These are phyloP conservation scores for Wiebesia pumilae DNA, from an alignment of 1,140 invertebrate genomes.

Conservation along the genomic window DNA sequence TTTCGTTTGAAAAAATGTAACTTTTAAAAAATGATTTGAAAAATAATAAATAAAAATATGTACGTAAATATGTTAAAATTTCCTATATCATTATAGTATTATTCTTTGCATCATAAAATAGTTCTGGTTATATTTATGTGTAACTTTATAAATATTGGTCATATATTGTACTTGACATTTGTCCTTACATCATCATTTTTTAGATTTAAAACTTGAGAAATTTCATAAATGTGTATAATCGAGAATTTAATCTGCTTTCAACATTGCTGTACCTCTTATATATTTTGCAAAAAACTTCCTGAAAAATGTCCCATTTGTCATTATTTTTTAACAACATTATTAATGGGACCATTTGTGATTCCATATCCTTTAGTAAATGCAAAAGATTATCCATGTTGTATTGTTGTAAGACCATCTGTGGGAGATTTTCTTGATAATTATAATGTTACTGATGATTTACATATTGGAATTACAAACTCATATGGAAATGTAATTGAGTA, in stretches of 20 bases:
- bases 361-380: slow-evolving; percentile 68
- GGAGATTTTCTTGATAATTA: slow-evolving; percentile 68
- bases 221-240: slow-evolving; percentile 27
- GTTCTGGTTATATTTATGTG: too few species aligned
- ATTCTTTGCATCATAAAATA: background rate
- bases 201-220: background rate
- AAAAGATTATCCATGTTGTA: slow-evolving; percentile 56
- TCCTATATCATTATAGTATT: background rate
- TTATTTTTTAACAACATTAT: slow-evolving; percentile 54
- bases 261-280: slow-evolving; percentile 63
- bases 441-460: slow-evolving; percentile 62
- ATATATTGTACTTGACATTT: background rate
- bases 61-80: background rate
- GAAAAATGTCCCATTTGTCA: slow-evolving; percentile 66
- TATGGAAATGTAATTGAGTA: slow-evolving; percentile 64
- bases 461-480: slow-evolving; percentile 68
- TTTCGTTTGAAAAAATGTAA: too few species aligned
- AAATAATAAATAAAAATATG: background rate
- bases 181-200: background rate
- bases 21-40: background rate
- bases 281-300: slow-evolving; percentile 69
- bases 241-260: slow-evolving; percentile 67
- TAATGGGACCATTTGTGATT: slow-evolving; percentile 64
- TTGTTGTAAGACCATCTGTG: slow-evolving; percentile 66
- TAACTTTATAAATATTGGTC: background rate